phyloP scores from a whole-genome alignment of 2,888 invertebrate genomes.

The Pimpla rufipes region DNA sequence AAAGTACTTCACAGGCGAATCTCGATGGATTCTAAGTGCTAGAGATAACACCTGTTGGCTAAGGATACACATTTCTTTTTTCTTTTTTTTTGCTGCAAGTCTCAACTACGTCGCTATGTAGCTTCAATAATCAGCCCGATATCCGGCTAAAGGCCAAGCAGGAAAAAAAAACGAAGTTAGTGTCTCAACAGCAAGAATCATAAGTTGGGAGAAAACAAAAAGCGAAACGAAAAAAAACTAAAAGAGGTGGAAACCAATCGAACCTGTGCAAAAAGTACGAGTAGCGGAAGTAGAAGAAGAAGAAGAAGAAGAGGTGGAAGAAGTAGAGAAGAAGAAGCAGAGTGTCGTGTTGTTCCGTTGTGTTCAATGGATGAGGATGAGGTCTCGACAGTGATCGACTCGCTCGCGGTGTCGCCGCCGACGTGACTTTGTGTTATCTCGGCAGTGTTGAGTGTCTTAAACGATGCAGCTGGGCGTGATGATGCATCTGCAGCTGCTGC shows the following conservation, averaged over 20 bases:
- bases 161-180: constrained; percentile 9
- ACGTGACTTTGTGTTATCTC: constrained; percentile 79
- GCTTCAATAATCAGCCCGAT: background rate
- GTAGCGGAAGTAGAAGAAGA: constrained; percentile 67
- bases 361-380: constrained; percentile 70
- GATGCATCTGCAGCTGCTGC: constrained; percentile 76
- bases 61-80: no score
- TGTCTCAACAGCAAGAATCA: background rate
- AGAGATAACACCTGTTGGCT: background rate
- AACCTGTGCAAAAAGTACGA: constrained; percentile 80
- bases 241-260: constrained; percentile 75
- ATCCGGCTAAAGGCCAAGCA: background rate
- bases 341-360: constrained; percentile 56
- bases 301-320: constrained; percentile 69
- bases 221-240: constrained; percentile 67
- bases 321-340: constrained; percentile 62
- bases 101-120: constrained; percentile 13
- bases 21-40: constrained; percentile 6
- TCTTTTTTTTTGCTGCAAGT: background rate
- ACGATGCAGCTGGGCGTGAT: constrained; percentile 79
- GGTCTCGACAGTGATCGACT: constrained; percentile 39
- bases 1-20: background rate
- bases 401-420: constrained; percentile 59
- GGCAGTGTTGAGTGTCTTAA: constrained; percentile 80
- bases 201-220: background rate